Evolutionary conservation across 53 echinoderm and acorn worm genomes (phyloP), one percentile per base, ranked within the genome.

Genomic region (Hippasteria phrygiana): DNA sequence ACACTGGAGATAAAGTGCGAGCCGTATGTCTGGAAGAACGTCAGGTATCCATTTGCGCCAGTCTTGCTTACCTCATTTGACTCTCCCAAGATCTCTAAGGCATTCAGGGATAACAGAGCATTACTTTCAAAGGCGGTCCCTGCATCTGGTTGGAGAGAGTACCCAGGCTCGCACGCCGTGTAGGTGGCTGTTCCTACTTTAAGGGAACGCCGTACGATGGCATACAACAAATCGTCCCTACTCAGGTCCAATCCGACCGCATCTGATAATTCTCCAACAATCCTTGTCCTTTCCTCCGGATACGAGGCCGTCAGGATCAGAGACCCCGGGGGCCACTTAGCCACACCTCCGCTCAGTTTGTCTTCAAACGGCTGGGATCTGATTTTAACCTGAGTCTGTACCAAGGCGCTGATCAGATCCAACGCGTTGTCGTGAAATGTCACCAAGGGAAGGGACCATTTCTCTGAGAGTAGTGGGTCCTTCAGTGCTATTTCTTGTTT

Each of bases 1-100:
- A 88, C 74, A 8, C 62, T 42, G 27, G 62, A 75, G 12, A 88
- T 76, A 14, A 88, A 75, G 63, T 75, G 43, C 1, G 88, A 88
- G 4, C 88, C 75, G 43, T n/a, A 88, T 4, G 63, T 88, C 42
- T 88, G 43, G 64, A 42, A 75, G 64, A 75, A 88, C 7, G 62
- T 34, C 43, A 75, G 33, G 62, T 88, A 75, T 4, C 75, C 75
- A 12, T 56, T 27, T 6, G 75, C 75, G 2, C 88, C 75, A 5
- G 31, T 33, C 63, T 51, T 28, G 75, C 59, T 55, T 1, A 56
- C 43, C 7, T 56, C 33, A 9, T 63, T 59, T 0, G 88, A 75
- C 45, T 28, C 14, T 33, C 17, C 29, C 1, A 41, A 35, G 20
- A 39, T 87, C 77, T 77, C 77, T 18, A 77, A 55, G 32, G 53